Evolutionary conservation across 2,888 invertebrate species (phyloP), one percentile per base, ranked within the genome.

Genomic region (Callosobruchus maculatus): DNA sequence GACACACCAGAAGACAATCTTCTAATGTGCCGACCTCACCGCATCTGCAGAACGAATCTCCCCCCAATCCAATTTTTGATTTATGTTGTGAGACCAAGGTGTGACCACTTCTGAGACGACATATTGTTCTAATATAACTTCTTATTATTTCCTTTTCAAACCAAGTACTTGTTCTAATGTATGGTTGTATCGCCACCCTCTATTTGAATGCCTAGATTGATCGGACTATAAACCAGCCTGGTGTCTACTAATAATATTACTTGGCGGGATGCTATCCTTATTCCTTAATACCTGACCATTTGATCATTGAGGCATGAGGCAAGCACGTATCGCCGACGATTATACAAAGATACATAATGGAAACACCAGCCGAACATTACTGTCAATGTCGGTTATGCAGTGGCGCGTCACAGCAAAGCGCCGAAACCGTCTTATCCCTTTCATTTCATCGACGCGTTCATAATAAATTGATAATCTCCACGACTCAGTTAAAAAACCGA

Each of bases 401-500:
- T 18, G 49, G 70, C 73, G 66, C 68, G 70, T 73, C 31, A 72
- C 73, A 74, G 70, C 71, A 75, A 76, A 71, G 67, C 67, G 21
- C 66, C 73, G 67, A 26, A 67, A 70, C 74, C 22, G 71, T 70
- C 71, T 70, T 71, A 70, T 75, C 74, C 75, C 67, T 72, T 75
- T 74, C 73, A 71, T 73, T 76, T 75, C 78, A 78, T 73, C 80
- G 72, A 77, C 74, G 78, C 80, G 74, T 79, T 75, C 78, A 80
- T 79, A 81, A 84, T 83, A 82, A 83, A 83, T 83, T 83, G 82
- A 83, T 83, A 83, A 83, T 78, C 75, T 76, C 75, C 78, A 79
- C 80, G 81, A 83, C 81, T 81, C 5, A 13, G 49, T 49, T 49
- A 49, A 49, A 13, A 13, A 49, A 49, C 49, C 49, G 13, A 49